Percentiles rank a stretch among this genome's conserved stretches.
Conservation (phyloP, 2,797 vertebrate genomes). For the Oreochromis grahami region DNA sequence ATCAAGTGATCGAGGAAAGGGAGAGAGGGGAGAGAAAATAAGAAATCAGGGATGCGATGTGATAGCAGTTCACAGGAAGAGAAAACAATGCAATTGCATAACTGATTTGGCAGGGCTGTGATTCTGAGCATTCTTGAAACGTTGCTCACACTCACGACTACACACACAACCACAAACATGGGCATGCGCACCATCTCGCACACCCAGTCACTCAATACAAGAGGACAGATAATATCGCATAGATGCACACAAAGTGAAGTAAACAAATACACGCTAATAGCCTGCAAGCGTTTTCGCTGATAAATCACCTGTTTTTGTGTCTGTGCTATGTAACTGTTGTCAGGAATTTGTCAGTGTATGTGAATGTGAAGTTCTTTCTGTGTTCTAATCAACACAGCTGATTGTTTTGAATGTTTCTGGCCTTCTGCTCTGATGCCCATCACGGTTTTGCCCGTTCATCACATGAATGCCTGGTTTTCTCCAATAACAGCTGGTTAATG, state of each 20-base stretch:
- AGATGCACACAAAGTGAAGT: conserved; percentile 15
- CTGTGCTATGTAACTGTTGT: background rate
- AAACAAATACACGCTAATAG: conserved; percentile 14
- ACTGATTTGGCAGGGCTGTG: conserved; percentile 52
- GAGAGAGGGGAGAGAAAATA: background rate
- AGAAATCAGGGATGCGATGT: conserved; percentile 41
- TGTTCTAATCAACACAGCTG: background rate
- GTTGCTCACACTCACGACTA: conserved; percentile 9
- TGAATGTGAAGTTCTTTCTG: background rate
- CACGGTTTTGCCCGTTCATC: background rate
- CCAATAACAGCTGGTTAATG: background rate
- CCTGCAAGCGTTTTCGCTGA: background rate
- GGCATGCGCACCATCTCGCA: background rate
- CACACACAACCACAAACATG: background rate
- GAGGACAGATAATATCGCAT: background rate
- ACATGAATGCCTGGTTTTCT: background rate
- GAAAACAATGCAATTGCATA: conserved; percentile 63
- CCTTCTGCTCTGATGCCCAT: background rate
- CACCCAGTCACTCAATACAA: background rate
- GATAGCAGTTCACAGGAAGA: conserved; percentile 67
- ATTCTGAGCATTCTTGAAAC: conserved; percentile 48
- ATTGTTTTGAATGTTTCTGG: background rate
- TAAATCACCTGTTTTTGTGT: conserved; percentile 7
- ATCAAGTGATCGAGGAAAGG: background rate
- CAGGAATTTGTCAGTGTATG: background rate